Percentiles rank a stretch among this genome's conserved stretches.
phyloP scores from a whole-genome alignment of 2,888 invertebrate species.

The Philereme vetulata region DNA sequence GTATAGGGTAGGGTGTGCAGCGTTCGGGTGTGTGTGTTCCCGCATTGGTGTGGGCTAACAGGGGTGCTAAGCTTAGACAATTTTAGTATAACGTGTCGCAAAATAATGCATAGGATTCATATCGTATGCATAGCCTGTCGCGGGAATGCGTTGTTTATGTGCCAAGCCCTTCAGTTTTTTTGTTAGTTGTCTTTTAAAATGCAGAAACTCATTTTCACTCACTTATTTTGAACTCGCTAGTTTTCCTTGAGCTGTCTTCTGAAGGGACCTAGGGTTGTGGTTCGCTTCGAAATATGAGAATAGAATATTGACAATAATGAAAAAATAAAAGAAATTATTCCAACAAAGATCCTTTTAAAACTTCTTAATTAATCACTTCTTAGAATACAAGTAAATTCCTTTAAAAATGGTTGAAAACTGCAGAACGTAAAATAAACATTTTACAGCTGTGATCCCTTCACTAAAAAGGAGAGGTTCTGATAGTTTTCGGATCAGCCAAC shows the following conservation, averaged over 20 bases:
- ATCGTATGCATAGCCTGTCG: slow-evolving; percentile 64
- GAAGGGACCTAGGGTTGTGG: too few relatives aligned
- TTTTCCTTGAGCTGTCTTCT: not conserved
- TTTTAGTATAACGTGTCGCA: slow-evolving; percentile 75
- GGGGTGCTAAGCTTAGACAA: slow-evolving; percentile 80
- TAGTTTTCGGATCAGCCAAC: too few relatives aligned
- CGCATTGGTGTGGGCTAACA: slow-evolving; percentile 48
- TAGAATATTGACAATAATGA: too few relatives aligned
- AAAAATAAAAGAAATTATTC: too few relatives aligned
- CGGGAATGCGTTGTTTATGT: slow-evolving; percentile 50
- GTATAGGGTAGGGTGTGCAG: slow-evolving; percentile 56
- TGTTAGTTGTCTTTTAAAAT: slow-evolving; percentile 45
- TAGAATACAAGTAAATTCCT: too few relatives aligned
- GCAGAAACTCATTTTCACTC: slow-evolving; percentile 36
- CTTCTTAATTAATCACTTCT: too few relatives aligned
- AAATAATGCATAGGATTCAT: slow-evolving; percentile 69
- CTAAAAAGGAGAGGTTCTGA: too few relatives aligned
- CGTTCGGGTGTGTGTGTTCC: slow-evolving; percentile 45
- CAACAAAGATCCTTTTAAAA: too few relatives aligned
- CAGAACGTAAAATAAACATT: too few relatives aligned
- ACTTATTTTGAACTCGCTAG: slow-evolving; percentile 25
- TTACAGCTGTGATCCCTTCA: too few relatives aligned
- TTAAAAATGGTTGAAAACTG: too few relatives aligned
- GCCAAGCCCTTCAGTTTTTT: slow-evolving; percentile 47
- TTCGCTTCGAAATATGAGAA: too few relatives aligned